Conservation (phyloP, 2,113 vertebrate species). For the Diglossa brunneiventris region DNA sequence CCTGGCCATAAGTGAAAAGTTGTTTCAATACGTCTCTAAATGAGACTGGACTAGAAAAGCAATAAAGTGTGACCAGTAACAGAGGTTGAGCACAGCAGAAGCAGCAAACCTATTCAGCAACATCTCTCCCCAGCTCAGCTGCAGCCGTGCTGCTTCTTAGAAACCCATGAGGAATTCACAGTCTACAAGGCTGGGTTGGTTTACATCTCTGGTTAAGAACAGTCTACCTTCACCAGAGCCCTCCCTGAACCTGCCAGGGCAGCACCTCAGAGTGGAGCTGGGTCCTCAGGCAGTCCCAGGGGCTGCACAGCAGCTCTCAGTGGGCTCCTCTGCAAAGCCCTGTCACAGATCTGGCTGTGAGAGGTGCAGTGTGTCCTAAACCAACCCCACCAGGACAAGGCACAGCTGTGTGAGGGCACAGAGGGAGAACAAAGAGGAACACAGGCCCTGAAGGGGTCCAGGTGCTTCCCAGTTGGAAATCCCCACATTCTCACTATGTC, state of each 20-base stretch:
- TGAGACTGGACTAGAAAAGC: not conserved
- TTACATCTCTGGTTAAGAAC: not conserved
- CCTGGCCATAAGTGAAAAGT: not conserved
- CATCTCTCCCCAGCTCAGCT: not conserved
- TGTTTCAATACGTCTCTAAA: not conserved
- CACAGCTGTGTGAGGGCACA: not conserved
- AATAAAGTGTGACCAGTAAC: not conserved
- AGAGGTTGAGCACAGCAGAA: not conserved
- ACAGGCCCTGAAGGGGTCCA: not conserved
- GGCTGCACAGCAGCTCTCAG: not conserved
- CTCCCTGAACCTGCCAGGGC: not conserved
- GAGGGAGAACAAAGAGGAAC: not conserved
- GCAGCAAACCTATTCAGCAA: not conserved
- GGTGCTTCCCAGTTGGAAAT: not conserved
- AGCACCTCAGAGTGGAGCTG: rapidly evolving
- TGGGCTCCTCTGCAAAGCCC: not conserved
- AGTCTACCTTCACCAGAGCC: not conserved
- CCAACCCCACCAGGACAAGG: not conserved
- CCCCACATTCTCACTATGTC: not conserved
- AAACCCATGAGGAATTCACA: not conserved
- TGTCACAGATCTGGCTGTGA: not conserved
- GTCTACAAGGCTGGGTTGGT: not conserved
- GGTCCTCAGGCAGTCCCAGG: not conserved
- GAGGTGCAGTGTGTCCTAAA: not conserved
- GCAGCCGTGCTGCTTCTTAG: not conserved